Evolutionary conservation across 2,797 vertebrate species (phyloP).

Genomic region (Gobio occitaniae): DNA sequence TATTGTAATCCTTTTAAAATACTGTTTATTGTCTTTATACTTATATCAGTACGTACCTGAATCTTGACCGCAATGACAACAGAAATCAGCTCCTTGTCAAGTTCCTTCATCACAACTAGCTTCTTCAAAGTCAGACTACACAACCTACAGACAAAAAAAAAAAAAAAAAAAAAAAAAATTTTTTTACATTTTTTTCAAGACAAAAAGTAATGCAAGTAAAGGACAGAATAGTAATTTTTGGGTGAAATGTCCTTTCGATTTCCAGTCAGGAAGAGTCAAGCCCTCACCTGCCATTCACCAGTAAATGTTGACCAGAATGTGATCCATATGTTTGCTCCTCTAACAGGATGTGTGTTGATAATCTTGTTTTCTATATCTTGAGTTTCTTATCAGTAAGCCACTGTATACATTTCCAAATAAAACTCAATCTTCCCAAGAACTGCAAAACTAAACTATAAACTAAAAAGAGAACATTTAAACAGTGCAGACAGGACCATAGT

Average conservation of each 20-base stretch:
- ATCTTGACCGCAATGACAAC: slow-evolving; percentile 98
- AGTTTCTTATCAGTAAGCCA: not conserved
- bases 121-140: slow-evolving; percentile 98
- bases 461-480: not conserved
- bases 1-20: not conserved
- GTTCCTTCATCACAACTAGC: slow-evolving; percentile 91
- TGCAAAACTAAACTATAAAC: not conserved
- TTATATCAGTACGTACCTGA: slow-evolving; percentile 75
- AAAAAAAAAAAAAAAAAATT: too few species aligned
- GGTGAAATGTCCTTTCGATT: not conserved
- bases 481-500: not conserved
- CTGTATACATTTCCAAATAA: not conserved
- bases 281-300: not conserved
- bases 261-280: not conserved
- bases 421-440: not conserved
- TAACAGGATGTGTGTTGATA: not conserved
- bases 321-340: slow-evolving; percentile 1
- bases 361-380: not conserved
- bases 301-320: slow-evolving; percentile 5
- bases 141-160: slow-evolving; percentile 76
- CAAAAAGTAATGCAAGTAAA: not conserved
- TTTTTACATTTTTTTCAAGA: too few species aligned
- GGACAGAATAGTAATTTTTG: not conserved
- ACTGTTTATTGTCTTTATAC: not conserved
- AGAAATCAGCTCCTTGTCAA: slow-evolving; percentile 96